Evolutionary conservation across 2,888 invertebrate genomes (phyloP).

Genomic region (Odontomyia ornata): DNA sequence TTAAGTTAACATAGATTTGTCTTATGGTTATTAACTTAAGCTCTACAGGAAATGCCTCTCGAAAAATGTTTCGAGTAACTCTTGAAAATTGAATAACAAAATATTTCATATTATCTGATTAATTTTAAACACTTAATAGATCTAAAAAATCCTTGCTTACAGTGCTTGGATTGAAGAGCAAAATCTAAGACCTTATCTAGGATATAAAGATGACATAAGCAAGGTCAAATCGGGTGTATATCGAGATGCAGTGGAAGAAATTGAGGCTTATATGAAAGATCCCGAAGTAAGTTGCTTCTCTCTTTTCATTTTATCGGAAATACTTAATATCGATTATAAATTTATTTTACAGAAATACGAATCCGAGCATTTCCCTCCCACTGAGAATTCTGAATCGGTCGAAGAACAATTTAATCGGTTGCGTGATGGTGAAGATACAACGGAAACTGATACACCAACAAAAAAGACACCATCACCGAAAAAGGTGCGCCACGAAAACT

Average conservation of each 20-base stretch:
- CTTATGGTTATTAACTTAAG: no score
- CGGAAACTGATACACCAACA: constrained; percentile 47
- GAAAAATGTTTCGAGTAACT: no score
- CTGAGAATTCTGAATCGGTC: constrained; percentile 60
- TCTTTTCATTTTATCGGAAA: not conserved
- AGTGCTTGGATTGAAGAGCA: constrained; percentile 92
- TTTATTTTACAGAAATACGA: constrained; percentile 42
- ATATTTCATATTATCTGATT: no score
- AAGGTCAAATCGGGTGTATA: constrained; percentile 80
- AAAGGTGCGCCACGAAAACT: constrained; percentile 46
- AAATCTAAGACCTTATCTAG: constrained; percentile 82
- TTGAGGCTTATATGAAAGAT: constrained; percentile 80
- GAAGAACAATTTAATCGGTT: constrained; percentile 79
- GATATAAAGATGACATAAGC: constrained; percentile 79
- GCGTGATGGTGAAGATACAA: constrained; percentile 63
- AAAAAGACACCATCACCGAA: constrained; percentile 50
- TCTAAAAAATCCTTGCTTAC: no score
- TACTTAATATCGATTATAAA: not conserved
- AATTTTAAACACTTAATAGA: no score
- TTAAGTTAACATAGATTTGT: no score
- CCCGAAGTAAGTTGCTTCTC: constrained; percentile 63
- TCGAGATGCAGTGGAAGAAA: constrained; percentile 81
- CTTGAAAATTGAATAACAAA: no score
- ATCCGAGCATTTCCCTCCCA: constrained; percentile 25
- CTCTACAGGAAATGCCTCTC: no score